Evolutionary conservation across 2,797 vertebrate genomes (phyloP), one percentile per base, ranked within the genome.

Genomic region (Cygnus olor): DNA sequence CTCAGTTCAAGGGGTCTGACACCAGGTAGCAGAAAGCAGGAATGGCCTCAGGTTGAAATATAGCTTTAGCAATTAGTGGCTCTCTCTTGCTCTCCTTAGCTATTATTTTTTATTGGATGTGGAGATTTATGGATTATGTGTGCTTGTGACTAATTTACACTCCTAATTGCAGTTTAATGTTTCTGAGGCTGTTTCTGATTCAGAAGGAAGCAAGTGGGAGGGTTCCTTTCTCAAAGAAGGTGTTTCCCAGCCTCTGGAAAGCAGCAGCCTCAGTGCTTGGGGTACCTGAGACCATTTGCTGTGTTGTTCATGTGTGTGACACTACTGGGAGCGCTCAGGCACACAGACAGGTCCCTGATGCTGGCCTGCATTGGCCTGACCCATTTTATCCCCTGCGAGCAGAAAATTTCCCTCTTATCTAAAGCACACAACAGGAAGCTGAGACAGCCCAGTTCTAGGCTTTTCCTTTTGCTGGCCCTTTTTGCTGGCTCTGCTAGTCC

Each of bases 61-160:
- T 30, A 85, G 49, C 70, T 93, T 90, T 36, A 91, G 93, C 85
- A 88, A 85, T 97, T 92, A 90, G 85, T 4, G 15, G 80, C 65
- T 79, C 56, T 80, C 94, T 80, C 2, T 0, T 87, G 47, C 38
- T 63, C 72, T 89, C 78, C 83, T 84, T 81, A 77, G 84, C 78
- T 89, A 57, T 93, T 96, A 90, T 78, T 85, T 97, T 97, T 93
- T 95, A 93, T 85, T 93, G 85, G 82, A 87, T 70, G 49, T 81
- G 82, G 82, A 94, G 71, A 83, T 86, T 96, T 95, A 91, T 88
- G 73, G 53, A 73, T 94, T 92, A 36, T 74, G 73, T 85, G 54
- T 42, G 68, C 76, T 89, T 72, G 69, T 71, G 80, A 93, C 85
- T 79, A 73, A 95, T 84, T 94, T 91, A 74, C 74, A 58, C 63